Evolutionary conservation across 2,888 invertebrate species (phyloP), one percentile per base, ranked within the genome.

Genomic region (Hydrotaea cyrtoneurina): DNA sequence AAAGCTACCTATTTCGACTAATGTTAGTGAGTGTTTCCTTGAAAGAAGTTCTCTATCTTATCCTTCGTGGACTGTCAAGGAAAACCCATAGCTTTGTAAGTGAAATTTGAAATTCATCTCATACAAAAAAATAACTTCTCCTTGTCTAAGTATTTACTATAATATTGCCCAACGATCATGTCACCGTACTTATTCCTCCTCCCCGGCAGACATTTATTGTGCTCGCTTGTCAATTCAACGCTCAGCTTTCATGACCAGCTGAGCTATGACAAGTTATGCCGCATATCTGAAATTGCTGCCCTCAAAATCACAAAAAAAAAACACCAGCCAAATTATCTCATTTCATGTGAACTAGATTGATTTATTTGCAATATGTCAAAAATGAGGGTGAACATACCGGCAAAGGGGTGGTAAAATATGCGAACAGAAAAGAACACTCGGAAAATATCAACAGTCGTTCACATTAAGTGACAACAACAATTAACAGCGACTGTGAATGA

Each of bases 291-390:
- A n/a, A 50, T 50, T n/a, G n/a, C n/a, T 50, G 50, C 50, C n/a
- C 50, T n/a, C n/a, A n/a, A n/a, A n/a, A n/a, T n/a, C n/a, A n/a
- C n/a, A n/a, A n/a, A n/a, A n/a, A n/a, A n/a, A 50, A 59, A 66
- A 3, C 21, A 10, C 10, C 39, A 21, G 36, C 39, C 17, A 66
- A 36, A 66, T 82, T 82, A 82, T 82, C 82, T 82, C 78, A 74
- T 78, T 57, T 75, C 71, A 62, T 71, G 50, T 74, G 71, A 75
- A 75, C 59, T 57, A 77, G 83, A 83, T 83, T 83, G 83, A 83
- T 80, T 80, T 83, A 83, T 83, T 73, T 62, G 73, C 76, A 83
- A 83, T 69, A 26, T 73, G 73, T 83, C 76, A 83, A 66, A 66
- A 43, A 66, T 66, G 19, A 66, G 39, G 39, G 7, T 43, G 66